phyloP scores from a whole-genome alignment of 2,888 invertebrate genomes.

The Steinernema hermaphroditum region DNA sequence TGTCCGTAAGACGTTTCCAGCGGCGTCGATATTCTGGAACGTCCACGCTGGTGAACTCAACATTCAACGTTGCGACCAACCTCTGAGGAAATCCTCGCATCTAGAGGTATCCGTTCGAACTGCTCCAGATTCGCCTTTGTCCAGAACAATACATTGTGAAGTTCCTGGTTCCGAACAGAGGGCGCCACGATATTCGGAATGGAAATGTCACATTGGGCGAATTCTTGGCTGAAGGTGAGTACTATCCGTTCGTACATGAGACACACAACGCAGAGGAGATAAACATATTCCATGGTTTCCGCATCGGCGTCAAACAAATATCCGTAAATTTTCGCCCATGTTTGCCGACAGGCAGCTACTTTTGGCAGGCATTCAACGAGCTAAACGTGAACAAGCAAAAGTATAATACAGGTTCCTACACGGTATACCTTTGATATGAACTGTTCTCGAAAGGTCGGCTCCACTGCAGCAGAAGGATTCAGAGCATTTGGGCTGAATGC shows the following conservation, averaged over 20 bases:
- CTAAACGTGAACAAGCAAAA: neutral
- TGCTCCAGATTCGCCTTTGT: neutral
- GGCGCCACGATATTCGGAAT: neutral
- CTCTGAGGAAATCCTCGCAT: neutral
- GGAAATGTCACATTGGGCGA: neutral
- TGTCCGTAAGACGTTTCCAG: neutral
- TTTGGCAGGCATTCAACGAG: neutral
- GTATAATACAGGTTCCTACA: neutral
- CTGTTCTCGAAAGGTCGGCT: neutral
- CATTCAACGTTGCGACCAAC: neutral
- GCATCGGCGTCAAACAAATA: constrained; percentile 7
- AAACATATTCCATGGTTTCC: constrained; percentile 2
- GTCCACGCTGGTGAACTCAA: neutral
- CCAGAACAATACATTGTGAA: neutral
- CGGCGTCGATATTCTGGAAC: neutral
- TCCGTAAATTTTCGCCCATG: neutral
- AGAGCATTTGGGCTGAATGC: neutral
- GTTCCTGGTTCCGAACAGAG: constrained; percentile 17
- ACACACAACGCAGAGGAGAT: neutral
- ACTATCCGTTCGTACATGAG: constrained; percentile 5
- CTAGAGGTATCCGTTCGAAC: neutral
- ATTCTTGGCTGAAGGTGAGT: neutral
- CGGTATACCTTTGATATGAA: neutral
- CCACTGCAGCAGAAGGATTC: neutral
- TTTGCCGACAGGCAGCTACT: neutral